Evolutionary conservation across 2,113 vertebrate genomes (phyloP), one percentile per base, ranked within the genome.

Genomic region (Nycticorax nycticorax): DNA sequence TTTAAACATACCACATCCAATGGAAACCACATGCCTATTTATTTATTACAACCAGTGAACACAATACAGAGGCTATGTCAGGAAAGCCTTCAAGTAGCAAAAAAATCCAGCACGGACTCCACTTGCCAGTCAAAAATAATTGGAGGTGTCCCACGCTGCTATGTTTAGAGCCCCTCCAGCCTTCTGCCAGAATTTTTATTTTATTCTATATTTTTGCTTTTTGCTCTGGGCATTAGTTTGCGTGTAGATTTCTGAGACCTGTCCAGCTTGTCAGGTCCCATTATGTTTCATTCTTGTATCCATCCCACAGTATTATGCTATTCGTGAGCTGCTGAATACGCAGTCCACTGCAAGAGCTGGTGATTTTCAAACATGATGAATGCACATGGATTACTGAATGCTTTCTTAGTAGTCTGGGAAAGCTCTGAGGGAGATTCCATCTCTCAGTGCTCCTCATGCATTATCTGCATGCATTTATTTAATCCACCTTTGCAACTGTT

Each of bases 231-330:
- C 98, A 62, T 97, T 98, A 91, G 97, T 97, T 98, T 98, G 97
- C 32, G 97, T 97, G 95, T 97, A 82, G 91, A 96, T 98, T 98
- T 99, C 98, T 99, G 98, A 98, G 97, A 97, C 97, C 98, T 98
- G 98, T 97, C 97, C 95, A 95, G 89, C 93, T 98, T 99, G 98
- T 99, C 99, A 99, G 97, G 93, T 98, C 98, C 98, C 97, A 98
- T 99, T 99, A 99, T 84, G 97, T 97, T 97, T 91, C 80, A 43
- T 55, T 88, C 71, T 39, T 53, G 62, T 83, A 94, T 80, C 91
- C 96, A 91, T 89, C 85, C 87, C 81, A 82, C 67, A 69, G 50
- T 74, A 93, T 88, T 76, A 80, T 62, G 47, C 59, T 77, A 59
- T 83, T 91, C 67, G 94, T 43, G 77, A 91, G 71, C 63, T 89